Evolutionary conservation across 2,797 vertebrate genomes (phyloP).

Genomic region (Aulostomus chinensis): DNA sequence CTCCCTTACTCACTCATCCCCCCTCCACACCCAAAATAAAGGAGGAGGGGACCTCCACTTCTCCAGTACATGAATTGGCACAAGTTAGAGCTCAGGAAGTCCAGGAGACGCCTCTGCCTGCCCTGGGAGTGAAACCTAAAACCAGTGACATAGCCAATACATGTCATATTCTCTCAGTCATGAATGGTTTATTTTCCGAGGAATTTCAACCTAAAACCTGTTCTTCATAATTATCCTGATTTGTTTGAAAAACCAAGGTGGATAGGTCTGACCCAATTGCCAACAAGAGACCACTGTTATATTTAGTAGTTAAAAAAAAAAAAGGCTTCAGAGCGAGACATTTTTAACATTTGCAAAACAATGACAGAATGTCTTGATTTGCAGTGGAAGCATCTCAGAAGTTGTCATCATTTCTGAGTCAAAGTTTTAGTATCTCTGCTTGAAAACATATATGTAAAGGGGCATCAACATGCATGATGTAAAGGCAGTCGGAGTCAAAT

Average conservation of each 20-base stretch:
- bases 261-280: constrained; percentile 67
- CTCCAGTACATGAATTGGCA: constrained; percentile 78
- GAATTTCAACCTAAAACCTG: constrained; percentile 84
- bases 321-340: constrained; percentile 47
- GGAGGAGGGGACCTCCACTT: constrained; percentile 53
- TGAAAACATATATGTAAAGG: constrained; percentile 21
- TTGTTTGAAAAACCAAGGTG: constrained; percentile 79
- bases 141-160: constrained; percentile 83
- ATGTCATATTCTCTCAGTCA: constrained; percentile 82
- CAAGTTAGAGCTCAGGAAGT: constrained; percentile 81
- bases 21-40: constrained; percentile 38
- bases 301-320: constrained; percentile 41
- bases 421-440: too few relatives aligned
- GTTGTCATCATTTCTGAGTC: too few relatives aligned
- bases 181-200: constrained; percentile 83
- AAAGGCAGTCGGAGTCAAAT: constrained; percentile 54
- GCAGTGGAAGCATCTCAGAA: constrained; percentile 17
- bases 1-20: constrained; percentile 30
- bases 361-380: constrained; percentile 56
- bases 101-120: constrained; percentile 81
- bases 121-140: constrained; percentile 80
- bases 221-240: constrained; percentile 83
- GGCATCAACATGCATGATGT: constrained; percentile 15
- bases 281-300: constrained; percentile 79
- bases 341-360: constrained; percentile 61